Percentiles rank a stretch among this genome's conserved stretches.
These are phyloP conservation scores for Coremacera marginata DNA, from an alignment of 2,888 invertebrate genomes.

Conservation along the genomic window DNA sequence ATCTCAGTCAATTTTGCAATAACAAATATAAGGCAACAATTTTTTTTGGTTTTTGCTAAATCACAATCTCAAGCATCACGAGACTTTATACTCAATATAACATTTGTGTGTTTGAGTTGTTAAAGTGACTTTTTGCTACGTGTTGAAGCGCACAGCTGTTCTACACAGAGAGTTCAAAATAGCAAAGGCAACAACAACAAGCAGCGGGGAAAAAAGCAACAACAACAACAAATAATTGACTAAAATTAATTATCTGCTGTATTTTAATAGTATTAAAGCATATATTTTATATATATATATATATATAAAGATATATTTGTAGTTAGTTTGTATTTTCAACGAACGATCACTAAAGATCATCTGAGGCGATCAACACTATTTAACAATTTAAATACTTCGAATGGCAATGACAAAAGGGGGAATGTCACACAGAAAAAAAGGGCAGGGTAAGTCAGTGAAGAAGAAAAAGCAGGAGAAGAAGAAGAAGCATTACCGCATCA, in stretches of 20 bases:
- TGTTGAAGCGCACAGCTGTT: too few species aligned
- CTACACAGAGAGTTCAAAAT: neutral
- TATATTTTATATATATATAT: neutral
- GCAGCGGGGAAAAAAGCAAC: too few species aligned
- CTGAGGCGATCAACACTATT: constrained; percentile 13
- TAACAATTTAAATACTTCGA: constrained; percentile 11
- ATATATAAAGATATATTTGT: neutral
- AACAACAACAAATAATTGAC: neutral
- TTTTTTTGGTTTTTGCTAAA: too few species aligned
- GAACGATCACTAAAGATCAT: constrained; percentile 4
- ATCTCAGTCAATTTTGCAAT: too few species aligned
- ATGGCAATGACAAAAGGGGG: neutral
- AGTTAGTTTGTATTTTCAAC: neutral
- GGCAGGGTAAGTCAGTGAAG: neutral
- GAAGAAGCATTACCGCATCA: neutral
- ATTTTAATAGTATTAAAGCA: neutral
- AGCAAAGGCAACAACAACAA: neutral
- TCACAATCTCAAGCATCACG: too few species aligned
- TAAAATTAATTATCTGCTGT: neutral
- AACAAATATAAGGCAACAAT: too few species aligned
- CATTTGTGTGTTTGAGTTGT: neutral
- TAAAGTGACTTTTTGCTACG: neutral
- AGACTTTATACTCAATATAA: neutral
- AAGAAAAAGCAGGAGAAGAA: neutral
- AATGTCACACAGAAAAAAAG: neutral